Conservation (phyloP, 2,113 vertebrate species). For the Sinocyclocheilus maitianheensis region DNA sequence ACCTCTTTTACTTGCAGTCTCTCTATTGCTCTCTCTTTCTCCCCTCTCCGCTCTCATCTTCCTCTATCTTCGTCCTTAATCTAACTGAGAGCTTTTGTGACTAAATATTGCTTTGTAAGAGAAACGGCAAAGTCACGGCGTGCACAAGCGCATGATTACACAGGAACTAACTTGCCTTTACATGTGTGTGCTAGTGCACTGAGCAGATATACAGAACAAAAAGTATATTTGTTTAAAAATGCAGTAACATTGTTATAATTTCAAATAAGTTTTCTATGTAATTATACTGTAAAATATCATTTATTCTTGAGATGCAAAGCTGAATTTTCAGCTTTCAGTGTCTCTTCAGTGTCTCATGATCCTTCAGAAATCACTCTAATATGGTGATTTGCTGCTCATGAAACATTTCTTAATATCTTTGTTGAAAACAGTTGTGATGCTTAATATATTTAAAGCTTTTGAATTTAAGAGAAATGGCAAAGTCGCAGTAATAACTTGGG, state of each 20-base stretch:
- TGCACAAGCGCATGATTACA: background rate
- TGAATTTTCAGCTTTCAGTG: too few relatives aligned
- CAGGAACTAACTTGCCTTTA: background rate
- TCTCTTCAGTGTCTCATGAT: too few relatives aligned
- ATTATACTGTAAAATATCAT: too few relatives aligned
- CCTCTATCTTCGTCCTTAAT: slow-evolving; percentile 51
- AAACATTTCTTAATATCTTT: too few relatives aligned
- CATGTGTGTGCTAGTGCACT: background rate
- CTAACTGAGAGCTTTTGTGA: slow-evolving; percentile 43
- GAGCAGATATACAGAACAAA: slow-evolving; percentile 13
- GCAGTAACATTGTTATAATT: background rate
- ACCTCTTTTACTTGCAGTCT: slow-evolving; percentile 34
- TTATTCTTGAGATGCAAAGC: too few relatives aligned
- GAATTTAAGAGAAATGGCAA: too few relatives aligned
- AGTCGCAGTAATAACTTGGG: too few relatives aligned
- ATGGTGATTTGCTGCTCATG: too few relatives aligned
- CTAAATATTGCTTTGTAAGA: slow-evolving; percentile 47
- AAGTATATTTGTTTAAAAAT: background rate
- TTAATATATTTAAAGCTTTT: too few relatives aligned
- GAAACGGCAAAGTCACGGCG: slow-evolving; percentile 35
- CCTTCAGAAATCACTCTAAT: too few relatives aligned
- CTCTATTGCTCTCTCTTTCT: slow-evolving; percentile 30
- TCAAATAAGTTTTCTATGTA: background rate
- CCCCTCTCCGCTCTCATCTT: slow-evolving; percentile 7
- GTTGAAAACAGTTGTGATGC: too few relatives aligned